These are phyloP conservation scores for Trididemnum nubilum DNA, from an alignment of 23 tunicate species.

Conservation along the genomic window DNA sequence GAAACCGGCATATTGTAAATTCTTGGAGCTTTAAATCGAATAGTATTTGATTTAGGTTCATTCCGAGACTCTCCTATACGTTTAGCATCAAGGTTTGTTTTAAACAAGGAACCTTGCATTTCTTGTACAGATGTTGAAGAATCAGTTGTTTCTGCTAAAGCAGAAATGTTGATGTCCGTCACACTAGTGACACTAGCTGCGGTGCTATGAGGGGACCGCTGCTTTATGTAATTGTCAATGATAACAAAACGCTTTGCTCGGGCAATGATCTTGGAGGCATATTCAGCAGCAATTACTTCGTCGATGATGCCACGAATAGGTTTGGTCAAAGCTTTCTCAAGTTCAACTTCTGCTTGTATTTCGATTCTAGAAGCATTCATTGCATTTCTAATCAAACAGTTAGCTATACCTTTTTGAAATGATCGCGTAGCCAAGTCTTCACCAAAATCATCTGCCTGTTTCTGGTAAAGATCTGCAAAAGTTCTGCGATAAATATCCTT, in stretches of 20 bases:
- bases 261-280: no score
- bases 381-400: slow-evolving; percentile 41
- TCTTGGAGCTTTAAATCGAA: no score
- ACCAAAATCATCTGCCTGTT: slow-evolving; percentile 35
- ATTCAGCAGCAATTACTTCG: slow-evolving; percentile 25
- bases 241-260: slow-evolving; percentile 46
- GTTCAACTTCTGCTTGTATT: slow-evolving; percentile 41
- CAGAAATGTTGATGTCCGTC: background rate
- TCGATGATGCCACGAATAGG: slow-evolving; percentile 21
- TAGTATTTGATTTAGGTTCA: no score
- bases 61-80: no score
- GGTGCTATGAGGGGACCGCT: background rate
- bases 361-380: slow-evolving; percentile 34
- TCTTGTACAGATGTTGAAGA: no score
- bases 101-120: no score
- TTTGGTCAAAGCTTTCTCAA: slow-evolving; percentile 16
- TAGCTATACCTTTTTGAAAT: slow-evolving; percentile 37
- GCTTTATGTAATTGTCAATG: slow-evolving; percentile 41
- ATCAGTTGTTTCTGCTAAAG: no score
- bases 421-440: slow-evolving; percentile 43
- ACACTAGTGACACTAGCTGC: background rate
- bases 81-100: no score
- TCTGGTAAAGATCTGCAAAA: slow-evolving; percentile 36
- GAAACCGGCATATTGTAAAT: no score
- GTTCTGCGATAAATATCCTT: slow-evolving; percentile 20